These are phyloP conservation scores for Oreochromis aureus DNA, from an alignment of 2,113 vertebrate species.

Conservation along the genomic window DNA sequence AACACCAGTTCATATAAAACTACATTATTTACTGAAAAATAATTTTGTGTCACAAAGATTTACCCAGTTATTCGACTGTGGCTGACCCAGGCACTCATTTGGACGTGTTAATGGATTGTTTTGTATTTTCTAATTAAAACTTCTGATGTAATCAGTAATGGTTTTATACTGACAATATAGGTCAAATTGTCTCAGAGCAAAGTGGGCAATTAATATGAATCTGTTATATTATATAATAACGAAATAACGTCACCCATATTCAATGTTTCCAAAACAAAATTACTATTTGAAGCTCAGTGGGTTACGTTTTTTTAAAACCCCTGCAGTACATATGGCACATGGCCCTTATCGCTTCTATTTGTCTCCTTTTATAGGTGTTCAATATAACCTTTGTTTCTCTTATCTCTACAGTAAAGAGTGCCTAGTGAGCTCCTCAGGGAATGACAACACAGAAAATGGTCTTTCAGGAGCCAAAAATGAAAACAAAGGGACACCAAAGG, in stretches of 20 bases:
- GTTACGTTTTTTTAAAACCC: not conserved
- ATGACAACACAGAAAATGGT: conserved; percentile 95
- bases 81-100: not conserved
- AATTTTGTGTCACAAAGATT: not conserved
- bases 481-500: conserved; percentile 87
- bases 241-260: not conserved
- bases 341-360: not conserved
- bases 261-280: not conserved
- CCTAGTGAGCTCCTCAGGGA: conserved; percentile 91
- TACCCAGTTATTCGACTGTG: not conserved
- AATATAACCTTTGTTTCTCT: not conserved
- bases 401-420: conserved; percentile 84
- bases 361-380: not conserved
- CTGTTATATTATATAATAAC: not conserved
- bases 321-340: not conserved
- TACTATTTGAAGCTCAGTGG: not conserved
- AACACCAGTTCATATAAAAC: not conserved
- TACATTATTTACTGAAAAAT: not conserved
- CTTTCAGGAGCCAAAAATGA: conserved; percentile 88
- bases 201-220: not conserved
- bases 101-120: not conserved
- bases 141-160: not conserved
- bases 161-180: not conserved
- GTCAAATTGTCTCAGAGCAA: not conserved
- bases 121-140: not conserved